Evolutionary conservation across 1,140 invertebrate genomes (phyloP), one percentile per base, ranked within the genome.

Genomic region (Conus betulinus): DNA sequence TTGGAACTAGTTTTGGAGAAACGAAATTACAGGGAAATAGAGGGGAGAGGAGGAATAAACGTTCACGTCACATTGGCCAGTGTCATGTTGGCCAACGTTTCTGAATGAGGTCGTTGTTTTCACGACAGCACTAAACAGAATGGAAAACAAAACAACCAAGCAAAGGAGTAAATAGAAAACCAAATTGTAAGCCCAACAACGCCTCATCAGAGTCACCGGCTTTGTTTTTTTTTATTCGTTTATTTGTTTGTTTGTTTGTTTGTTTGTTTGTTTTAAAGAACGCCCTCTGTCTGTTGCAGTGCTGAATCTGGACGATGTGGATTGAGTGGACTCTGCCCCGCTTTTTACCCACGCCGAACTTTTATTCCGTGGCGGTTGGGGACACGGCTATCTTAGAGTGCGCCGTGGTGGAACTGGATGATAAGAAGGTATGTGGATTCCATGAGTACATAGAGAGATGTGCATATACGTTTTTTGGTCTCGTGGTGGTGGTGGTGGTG

Each of bases 371-470:
- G 23, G 55, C 60, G 4, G 88, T 87, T 5, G 88, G 88, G 1
- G 55, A 85, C 25, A 87, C 78, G 3, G 88, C 85, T 55, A 87
- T 87, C 25, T 63, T 89, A 57, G 88, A 89, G 25, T 88, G 87
- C 51, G 84, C 82, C 8, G 63, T 86, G 15, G 85, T 71, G 17
- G 63, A 87, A 15, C 78, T 90, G 55, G 85, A 87, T 20, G 74
- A 90, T 25, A 86, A 85, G 23, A 79, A 86, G 78, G 88, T 89
- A 7, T n/a, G 67, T 71, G 23, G 60, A 63, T 11, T 63, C 17
- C 60, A 63, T 63, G 60, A 63, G 17, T 4, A 13, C 60, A 20
- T 4, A 63, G 60, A 63, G 60, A 13, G 60, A 63, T 23, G 23
- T n/a, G 11, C 0, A 23, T 23, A 11, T n/a, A 20, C 20, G 67